These are phyloP conservation scores for Dermatemys mawii DNA, from an alignment of 2,113 vertebrate species.

Conservation along the genomic window DNA sequence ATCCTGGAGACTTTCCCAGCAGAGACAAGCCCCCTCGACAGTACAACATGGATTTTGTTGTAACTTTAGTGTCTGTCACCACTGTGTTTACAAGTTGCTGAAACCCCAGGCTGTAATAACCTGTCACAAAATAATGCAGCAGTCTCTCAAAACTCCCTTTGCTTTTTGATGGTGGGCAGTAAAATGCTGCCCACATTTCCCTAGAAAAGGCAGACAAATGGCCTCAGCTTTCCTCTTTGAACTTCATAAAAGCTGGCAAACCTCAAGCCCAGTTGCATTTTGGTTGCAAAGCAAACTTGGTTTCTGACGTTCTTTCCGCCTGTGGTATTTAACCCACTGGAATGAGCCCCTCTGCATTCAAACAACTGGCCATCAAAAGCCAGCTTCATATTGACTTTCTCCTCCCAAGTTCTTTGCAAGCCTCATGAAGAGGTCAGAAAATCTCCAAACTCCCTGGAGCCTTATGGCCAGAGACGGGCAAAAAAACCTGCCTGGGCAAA, in stretches of 20 bases:
- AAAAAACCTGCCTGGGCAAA: not conserved
- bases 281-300: rapidly evolving
- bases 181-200: rapidly evolving
- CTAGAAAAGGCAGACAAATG: rapidly evolving
- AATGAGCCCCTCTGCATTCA: rapidly evolving
- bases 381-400: rapidly evolving
- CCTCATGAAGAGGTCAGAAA: not conserved
- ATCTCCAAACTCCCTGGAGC: not conserved
- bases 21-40: not conserved
- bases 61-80: not conserved
- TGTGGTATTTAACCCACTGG: rapidly evolving
- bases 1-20: not conserved
- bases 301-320: not conserved
- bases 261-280: not conserved
- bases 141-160: not conserved
- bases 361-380: rapidly evolving
- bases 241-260: not conserved
- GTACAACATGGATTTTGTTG: not conserved
- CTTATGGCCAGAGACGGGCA: not conserved
- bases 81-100: not conserved
- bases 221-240: rapidly evolving
- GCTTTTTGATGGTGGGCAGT: rapidly evolving
- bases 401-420: not conserved
- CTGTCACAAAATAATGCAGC: too few species aligned
- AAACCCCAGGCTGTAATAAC: not conserved